Conservation (phyloP, 2,797 vertebrate species). For the Darevskia mixta region DNA sequence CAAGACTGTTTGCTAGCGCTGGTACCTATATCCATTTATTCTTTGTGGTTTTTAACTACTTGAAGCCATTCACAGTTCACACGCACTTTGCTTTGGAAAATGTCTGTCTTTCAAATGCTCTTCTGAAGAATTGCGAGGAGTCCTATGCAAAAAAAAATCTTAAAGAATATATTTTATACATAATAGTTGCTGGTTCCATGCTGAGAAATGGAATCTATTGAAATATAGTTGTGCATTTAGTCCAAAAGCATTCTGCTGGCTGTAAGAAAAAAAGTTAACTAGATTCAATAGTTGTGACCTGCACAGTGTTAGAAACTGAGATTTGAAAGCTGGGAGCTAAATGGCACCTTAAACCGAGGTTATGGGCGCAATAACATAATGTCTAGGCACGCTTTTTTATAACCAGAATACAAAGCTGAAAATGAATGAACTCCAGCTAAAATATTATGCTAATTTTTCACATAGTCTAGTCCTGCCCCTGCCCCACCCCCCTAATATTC, state of each 20-base stretch:
- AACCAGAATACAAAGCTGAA: no score
- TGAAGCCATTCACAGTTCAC: slow-evolving; percentile 62
- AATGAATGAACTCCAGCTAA: no score
- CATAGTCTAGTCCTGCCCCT: no score
- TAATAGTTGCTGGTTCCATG: slow-evolving; percentile 41
- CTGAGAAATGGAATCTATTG: slow-evolving; percentile 23
- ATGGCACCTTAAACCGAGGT: no score
- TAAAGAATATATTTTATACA: not conserved
- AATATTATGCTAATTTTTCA: no score
- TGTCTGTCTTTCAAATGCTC: slow-evolving; percentile 47
- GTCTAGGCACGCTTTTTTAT: no score
- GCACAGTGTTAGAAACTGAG: no score
- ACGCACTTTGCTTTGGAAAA: slow-evolving; percentile 64
- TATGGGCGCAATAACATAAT: no score
- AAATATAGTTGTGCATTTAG: slow-evolving; percentile 32
- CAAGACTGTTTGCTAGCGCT: slow-evolving; percentile 36
- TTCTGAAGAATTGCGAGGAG: slow-evolving; percentile 47
- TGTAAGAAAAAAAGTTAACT: not conserved
- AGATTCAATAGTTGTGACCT: not conserved
- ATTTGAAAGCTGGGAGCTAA: no score
- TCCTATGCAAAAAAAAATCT: slow-evolving; percentile 22
- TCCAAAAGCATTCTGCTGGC: not conserved
- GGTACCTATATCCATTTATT: slow-evolving; percentile 46
- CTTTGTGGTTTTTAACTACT: slow-evolving; percentile 36
- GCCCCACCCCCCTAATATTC: no score